These are phyloP conservation scores for Aspidoscelis tigris DNA, from an alignment of 2,113 vertebrate species.

Conservation along the genomic window DNA sequence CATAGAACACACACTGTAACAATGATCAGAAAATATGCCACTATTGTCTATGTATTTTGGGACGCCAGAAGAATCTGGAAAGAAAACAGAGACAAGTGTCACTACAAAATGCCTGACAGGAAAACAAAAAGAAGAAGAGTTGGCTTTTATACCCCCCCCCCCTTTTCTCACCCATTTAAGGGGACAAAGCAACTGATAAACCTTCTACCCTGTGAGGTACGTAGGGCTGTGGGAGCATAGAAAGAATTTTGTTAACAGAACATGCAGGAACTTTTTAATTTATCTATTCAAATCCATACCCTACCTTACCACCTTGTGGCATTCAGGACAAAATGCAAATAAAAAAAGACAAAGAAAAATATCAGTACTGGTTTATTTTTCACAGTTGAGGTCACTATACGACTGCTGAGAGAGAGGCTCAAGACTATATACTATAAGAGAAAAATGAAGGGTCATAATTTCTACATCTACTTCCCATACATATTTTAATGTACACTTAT, in stretches of 20 bases:
- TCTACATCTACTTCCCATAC: not conserved
- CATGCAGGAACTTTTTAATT: not conserved
- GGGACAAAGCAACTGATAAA: too few relatives aligned
- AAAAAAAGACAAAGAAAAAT: not conserved
- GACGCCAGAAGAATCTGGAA: conserved; percentile 77
- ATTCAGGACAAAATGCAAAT: not conserved
- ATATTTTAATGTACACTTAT: not conserved
- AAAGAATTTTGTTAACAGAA: not conserved
- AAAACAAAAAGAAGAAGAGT: not conserved
- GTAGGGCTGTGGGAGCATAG: too few relatives aligned
- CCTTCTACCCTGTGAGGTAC: too few relatives aligned
- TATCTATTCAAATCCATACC: not conserved
- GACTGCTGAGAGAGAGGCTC: not conserved
- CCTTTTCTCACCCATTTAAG: too few relatives aligned
- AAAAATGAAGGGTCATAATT: not conserved
- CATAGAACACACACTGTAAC: conserved; percentile 84
- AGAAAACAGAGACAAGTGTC: conserved; percentile 2
- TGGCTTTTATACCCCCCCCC: too few relatives aligned
- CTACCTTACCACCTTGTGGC: not conserved
- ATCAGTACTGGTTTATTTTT: too few relatives aligned
- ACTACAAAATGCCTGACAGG: not conserved
- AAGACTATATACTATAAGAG: not conserved
- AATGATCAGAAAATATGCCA: conserved; percentile 85
- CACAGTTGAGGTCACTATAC: too few relatives aligned
- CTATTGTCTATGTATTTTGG: conserved; percentile 81